Conservation (phyloP, 2,113 vertebrate genomes). For the Channa argus region DNA sequence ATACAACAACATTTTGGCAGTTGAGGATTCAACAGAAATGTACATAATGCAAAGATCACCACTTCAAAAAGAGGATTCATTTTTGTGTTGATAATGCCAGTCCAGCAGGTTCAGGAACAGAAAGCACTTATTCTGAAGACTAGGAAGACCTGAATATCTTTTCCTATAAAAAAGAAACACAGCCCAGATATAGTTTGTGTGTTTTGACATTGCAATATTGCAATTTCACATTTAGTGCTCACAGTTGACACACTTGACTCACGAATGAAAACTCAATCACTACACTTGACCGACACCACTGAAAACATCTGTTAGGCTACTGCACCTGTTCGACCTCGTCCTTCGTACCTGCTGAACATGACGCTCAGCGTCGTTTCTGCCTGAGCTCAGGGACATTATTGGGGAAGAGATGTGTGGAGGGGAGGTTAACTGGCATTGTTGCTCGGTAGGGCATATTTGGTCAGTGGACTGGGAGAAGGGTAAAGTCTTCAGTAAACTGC, state of each 20-base stretch:
- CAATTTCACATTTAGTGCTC: constrained; percentile 94
- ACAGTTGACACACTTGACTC: constrained; percentile 91
- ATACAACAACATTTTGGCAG: constrained; percentile 84
- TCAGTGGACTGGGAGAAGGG: background rate
- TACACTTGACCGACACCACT: constrained; percentile 93
- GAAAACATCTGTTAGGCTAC: constrained; percentile 85
- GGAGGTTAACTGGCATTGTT: background rate
- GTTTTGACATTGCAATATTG: constrained; percentile 85
- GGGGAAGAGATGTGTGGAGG: constrained; percentile 1
- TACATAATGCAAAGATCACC: constrained; percentile 76
- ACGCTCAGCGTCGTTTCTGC: constrained; percentile 32
- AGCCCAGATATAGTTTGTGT: constrained; percentile 82
- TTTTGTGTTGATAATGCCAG: constrained; percentile 89
- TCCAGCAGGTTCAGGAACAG: constrained; percentile 97
- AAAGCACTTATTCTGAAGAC: constrained; percentile 88
- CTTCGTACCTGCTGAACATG: constrained; percentile 52
- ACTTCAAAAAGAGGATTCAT: constrained; percentile 72
- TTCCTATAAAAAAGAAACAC: constrained; percentile 81
- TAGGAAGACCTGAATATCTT: constrained; percentile 89
- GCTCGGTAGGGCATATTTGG: background rate
- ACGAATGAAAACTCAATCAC: constrained; percentile 89
- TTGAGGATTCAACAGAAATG: constrained; percentile 81
- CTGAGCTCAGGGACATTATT: constrained; percentile 38
- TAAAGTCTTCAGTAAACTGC: background rate
- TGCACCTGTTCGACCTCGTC: constrained; percentile 86